These are phyloP conservation scores for Eremophila alpestris DNA, from an alignment of 2,797 vertebrate species.

Conservation along the genomic window DNA sequence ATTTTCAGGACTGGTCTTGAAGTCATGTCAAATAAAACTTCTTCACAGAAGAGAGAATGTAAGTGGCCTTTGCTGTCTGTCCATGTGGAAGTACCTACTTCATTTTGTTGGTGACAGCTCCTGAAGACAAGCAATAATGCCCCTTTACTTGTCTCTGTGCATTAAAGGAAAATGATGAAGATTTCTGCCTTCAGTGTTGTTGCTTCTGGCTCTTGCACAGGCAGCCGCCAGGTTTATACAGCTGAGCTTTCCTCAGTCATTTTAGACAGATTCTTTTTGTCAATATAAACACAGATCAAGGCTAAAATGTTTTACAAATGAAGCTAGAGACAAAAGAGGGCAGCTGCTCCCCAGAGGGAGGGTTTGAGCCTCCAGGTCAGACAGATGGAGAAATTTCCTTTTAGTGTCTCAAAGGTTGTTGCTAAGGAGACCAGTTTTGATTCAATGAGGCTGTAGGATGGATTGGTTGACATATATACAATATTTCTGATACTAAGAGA, in stretches of 20 bases:
- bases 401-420: background rate
- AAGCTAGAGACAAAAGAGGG: constrained; percentile 15
- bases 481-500: background rate
- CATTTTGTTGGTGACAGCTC: background rate
- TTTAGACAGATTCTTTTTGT: constrained; percentile 11
- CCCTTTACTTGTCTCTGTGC: background rate
- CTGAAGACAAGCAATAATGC: background rate
- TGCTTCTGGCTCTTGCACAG: background rate
- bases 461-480: background rate
- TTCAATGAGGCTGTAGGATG: background rate
- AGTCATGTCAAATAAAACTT: background rate
- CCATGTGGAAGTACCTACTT: background rate
- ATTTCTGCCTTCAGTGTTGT: background rate
- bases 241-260: constrained; percentile 7
- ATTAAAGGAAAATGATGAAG: background rate
- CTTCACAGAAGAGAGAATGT: background rate
- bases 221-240: background rate
- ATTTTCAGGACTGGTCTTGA: background rate
- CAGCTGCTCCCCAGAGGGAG: background rate
- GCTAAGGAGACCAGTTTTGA: background rate
- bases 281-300: constrained; percentile 35
- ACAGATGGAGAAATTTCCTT: background rate
- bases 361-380: background rate
- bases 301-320: constrained; percentile 7
- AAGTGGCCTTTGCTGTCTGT: background rate